These are phyloP conservation scores for Agonopterix heracliana DNA, from an alignment of 2,888 invertebrate species.

Conservation along the genomic window DNA sequence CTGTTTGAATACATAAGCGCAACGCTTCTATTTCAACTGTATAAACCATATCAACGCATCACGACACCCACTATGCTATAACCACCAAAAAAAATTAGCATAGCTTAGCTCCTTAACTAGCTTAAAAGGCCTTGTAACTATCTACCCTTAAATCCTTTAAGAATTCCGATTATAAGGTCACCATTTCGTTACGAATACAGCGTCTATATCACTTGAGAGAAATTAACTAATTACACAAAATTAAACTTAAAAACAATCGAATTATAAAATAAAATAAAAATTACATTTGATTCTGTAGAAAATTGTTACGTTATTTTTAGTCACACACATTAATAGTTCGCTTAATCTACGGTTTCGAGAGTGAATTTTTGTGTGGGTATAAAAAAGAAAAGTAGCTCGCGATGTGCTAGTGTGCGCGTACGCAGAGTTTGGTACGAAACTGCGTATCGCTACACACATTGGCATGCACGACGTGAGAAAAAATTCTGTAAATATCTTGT, in stretches of 20 bases:
- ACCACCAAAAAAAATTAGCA: slow-evolving; percentile 46
- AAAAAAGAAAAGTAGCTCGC: slow-evolving; percentile 18
- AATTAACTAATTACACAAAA: slow-evolving; percentile 53
- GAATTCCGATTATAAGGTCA: slow-evolving; percentile 71
- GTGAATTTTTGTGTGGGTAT: slow-evolving; percentile 33
- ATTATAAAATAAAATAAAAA: slow-evolving; percentile 37
- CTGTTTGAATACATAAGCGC: slow-evolving; percentile 32
- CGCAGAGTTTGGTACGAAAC: background rate
- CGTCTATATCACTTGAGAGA: slow-evolving; percentile 70
- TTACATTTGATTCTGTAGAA: slow-evolving; percentile 62
- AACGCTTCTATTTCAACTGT: slow-evolving; percentile 17
- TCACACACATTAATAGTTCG: slow-evolving; percentile 62
- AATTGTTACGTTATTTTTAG: slow-evolving; percentile 57
- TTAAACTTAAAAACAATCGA: slow-evolving; percentile 21
- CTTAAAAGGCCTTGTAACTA: slow-evolving; percentile 69
- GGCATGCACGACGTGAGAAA: slow-evolving; percentile 5
- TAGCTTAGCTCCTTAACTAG: slow-evolving; percentile 59
- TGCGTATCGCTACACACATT: background rate
- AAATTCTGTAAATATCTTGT: slow-evolving; percentile 52
- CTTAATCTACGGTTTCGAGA: slow-evolving; percentile 60
- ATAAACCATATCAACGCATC: slow-evolving; percentile 44
- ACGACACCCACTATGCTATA: slow-evolving; percentile 51
- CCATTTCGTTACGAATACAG: slow-evolving; percentile 65
- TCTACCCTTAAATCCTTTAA: slow-evolving; percentile 70
- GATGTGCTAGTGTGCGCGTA: slow-evolving; percentile 5